Conservation (phyloP, 2,888 invertebrate genomes). For the Brachyopa scutellaris region DNA sequence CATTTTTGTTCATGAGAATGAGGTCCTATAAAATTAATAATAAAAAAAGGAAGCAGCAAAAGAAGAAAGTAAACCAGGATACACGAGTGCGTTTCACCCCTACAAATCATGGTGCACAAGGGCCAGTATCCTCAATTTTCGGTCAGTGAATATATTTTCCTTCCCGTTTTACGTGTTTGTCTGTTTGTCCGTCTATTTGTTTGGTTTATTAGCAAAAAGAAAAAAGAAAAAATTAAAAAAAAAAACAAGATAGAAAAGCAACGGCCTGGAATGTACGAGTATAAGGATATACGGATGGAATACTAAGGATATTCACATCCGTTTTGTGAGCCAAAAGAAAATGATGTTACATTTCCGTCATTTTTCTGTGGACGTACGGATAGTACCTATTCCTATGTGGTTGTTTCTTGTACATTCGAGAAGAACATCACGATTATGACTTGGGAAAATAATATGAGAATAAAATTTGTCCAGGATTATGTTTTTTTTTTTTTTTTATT, state of each 20-base stretch:
- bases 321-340: not conserved
- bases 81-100: not conserved
- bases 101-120: no score
- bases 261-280: not conserved
- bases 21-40: constrained; percentile 61
- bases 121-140: not conserved
- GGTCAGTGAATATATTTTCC: constrained; percentile 32
- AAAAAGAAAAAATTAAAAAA: no score
- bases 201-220: constrained; percentile 45
- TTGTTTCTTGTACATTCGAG: constrained; percentile 4
- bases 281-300: not conserved
- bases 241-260: not conserved
- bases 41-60: not conserved
- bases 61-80: not conserved
- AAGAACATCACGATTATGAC: constrained; percentile 27
- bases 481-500: not conserved
- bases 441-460: constrained; percentile 8
- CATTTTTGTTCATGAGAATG: constrained; percentile 39
- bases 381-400: not conserved
- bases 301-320: constrained; percentile 10
- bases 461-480: constrained; percentile 38
- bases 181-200: constrained; percentile 14
- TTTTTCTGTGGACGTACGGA: constrained; percentile 6
- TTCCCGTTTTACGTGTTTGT: not conserved
- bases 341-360: constrained; percentile 18